Conservation (phyloP, 2,888 invertebrate genomes). For the Gonocerus acuteangulatus region DNA sequence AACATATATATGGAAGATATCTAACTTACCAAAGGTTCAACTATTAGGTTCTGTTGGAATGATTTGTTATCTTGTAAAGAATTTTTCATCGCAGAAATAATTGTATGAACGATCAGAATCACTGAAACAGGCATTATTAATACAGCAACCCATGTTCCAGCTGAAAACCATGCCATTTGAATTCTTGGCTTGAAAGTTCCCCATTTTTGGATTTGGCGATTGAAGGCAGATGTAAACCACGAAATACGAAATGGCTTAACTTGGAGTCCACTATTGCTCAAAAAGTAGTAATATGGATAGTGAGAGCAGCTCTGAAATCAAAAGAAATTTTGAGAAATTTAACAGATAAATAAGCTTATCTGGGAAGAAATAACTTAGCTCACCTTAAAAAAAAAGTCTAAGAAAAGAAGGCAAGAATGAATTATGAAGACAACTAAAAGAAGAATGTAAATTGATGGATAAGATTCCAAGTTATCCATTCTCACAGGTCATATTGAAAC, state of each 20-base stretch:
- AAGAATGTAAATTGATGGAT: constrained; percentile 48
- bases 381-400: constrained; percentile 79
- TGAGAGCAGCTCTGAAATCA: constrained; percentile 68
- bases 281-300: constrained; percentile 68
- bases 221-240: constrained; percentile 73
- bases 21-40: constrained; percentile 44
- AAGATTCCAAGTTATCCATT: constrained; percentile 43
- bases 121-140: constrained; percentile 59
- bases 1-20: too few species aligned
- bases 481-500: constrained; percentile 22
- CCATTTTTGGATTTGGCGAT: constrained; percentile 66
- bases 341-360: neutral
- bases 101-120: constrained; percentile 43
- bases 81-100: constrained; percentile 40
- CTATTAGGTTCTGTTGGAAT: constrained; percentile 32
- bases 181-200: constrained; percentile 56
- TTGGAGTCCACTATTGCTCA: constrained; percentile 67
- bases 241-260: constrained; percentile 63
- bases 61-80: constrained; percentile 32
- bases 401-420: constrained; percentile 65
- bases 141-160: constrained; percentile 55
- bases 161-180: constrained; percentile 63
- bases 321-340: neutral
- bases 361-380: too few species aligned
- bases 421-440: constrained; percentile 55